These are phyloP conservation scores for Orthonevra nobilis DNA, from an alignment of 2,888 invertebrate genomes.

Conservation along the genomic window DNA sequence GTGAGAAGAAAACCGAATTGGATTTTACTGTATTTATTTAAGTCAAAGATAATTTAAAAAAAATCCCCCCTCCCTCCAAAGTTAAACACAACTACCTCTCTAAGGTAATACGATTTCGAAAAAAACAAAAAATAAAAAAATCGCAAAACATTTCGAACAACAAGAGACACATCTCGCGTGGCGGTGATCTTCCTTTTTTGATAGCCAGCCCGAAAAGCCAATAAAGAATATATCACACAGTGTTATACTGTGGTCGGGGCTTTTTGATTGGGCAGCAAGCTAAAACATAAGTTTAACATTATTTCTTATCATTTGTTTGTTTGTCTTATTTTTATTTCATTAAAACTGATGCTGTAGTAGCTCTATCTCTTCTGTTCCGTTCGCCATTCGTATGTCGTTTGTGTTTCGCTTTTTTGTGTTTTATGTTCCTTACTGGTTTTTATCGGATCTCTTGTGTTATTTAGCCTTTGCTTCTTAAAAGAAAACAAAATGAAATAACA, in stretches of 20 bases:
- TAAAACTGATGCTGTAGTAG: slow-evolving; percentile 47
- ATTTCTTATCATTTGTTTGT: too few relatives aligned
- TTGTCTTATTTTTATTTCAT: background rate
- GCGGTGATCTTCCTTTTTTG: slow-evolving; percentile 61
- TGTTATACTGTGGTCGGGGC: slow-evolving; percentile 33
- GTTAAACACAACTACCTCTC: background rate
- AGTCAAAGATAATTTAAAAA: slow-evolving; percentile 19
- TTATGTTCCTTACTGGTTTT: slow-evolving; percentile 52
- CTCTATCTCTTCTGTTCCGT: slow-evolving; percentile 17
- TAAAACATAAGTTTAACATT: slow-evolving; percentile 32
- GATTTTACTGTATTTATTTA: slow-evolving; percentile 24
- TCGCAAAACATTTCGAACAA: slow-evolving; percentile 1
- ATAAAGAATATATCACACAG: slow-evolving; percentile 65
- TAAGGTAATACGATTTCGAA: slow-evolving; percentile 17
- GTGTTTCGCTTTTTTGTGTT: slow-evolving; percentile 18
- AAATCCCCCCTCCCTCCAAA: background rate
- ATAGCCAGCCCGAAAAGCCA: slow-evolving; percentile 49
- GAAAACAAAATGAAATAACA: background rate
- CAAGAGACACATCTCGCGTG: slow-evolving; percentile 33
- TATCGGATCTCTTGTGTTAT: slow-evolving; percentile 43
- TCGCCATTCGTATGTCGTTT: slow-evolving; percentile 21
- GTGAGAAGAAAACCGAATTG: slow-evolving; percentile 52
- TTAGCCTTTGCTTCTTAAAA: slow-evolving; percentile 40
- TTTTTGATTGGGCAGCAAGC: slow-evolving; percentile 57
- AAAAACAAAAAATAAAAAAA: slow-evolving; percentile 12